Conservation (phyloP, 1,140 invertebrate species). For the Procambarus clarkii region DNA sequence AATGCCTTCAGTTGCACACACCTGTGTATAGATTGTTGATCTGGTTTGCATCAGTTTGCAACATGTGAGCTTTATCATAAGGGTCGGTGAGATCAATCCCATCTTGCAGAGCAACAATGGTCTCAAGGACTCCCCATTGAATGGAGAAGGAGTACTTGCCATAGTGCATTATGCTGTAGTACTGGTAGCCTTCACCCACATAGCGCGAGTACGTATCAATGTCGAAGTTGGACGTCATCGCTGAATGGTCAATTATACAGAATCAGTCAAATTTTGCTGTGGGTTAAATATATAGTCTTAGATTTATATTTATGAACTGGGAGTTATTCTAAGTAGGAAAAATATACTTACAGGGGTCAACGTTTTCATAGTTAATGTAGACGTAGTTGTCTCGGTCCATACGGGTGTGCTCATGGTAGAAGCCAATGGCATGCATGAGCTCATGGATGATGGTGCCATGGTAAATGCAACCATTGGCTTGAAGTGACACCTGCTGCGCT, state of each 20-base stretch:
- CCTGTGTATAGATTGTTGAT: conserved; percentile 37
- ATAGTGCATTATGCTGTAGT: conserved; percentile 62
- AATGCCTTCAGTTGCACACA: background rate
- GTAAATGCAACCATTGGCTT: conserved; percentile 47
- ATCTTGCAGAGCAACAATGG: conserved; percentile 35
- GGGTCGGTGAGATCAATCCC: conserved; percentile 15
- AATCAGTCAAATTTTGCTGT: too few species aligned
- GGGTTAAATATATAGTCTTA: too few species aligned
- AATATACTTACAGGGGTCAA: conserved; percentile 15
- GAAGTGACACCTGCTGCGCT: conserved; percentile 22
- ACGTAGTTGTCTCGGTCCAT: conserved; percentile 52
- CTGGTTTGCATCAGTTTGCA: conserved; percentile 42
- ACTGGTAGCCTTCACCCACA: conserved; percentile 44
- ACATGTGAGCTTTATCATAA: conserved; percentile 43
- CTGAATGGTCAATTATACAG: background rate
- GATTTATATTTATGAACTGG: background rate
- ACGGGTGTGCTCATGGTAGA: conserved; percentile 50
- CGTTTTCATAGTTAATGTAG: conserved; percentile 31
- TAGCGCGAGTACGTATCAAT: conserved; percentile 39
- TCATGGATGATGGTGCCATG: conserved; percentile 45
- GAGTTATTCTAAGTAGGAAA: background rate
- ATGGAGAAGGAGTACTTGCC: conserved; percentile 52
- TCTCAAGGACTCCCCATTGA: conserved; percentile 26
- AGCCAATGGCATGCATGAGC: conserved; percentile 50
- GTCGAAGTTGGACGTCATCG: conserved; percentile 25